A percentile compares a stretch with the other conserved stretches of the same genome.
Evolutionary conservation across 1,140 invertebrate genomes (phyloP).

Genomic region (Drosophila virilis): DNA sequence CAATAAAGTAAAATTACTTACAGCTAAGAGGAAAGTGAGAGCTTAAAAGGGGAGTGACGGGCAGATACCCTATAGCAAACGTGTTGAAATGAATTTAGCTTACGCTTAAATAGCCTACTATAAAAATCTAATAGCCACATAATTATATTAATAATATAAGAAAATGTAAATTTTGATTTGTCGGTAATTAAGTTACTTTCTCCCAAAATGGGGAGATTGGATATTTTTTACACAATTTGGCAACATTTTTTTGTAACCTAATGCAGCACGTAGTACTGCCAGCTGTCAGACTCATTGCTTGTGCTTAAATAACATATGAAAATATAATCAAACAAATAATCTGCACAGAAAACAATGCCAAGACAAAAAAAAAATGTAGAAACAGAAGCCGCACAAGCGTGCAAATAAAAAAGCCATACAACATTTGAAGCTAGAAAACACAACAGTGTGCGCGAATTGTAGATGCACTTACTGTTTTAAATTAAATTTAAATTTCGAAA

Average conservation of each 20-base stretch:
- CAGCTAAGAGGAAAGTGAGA: background rate
- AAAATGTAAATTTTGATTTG: too few relatives aligned
- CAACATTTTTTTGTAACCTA: slow-evolving; percentile 9
- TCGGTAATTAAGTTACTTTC: too few relatives aligned
- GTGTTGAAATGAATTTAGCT: too few relatives aligned
- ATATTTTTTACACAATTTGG: slow-evolving; percentile 12
- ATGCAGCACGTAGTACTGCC: background rate
- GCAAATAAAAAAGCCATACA: slow-evolving; percentile 22
- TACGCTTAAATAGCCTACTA: too few relatives aligned
- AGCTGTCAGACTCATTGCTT: slow-evolving; percentile 8
- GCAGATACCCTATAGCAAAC: background rate
- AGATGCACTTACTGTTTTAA: background rate
- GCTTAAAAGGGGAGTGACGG: background rate
- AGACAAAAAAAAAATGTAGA: slow-evolving; percentile 24
- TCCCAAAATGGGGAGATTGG: too few relatives aligned
- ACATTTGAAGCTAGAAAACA: background rate
- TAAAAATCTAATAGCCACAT: too few relatives aligned
- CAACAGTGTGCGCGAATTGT: background rate
- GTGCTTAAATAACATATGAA: slow-evolving; percentile 57
- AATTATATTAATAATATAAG: too few relatives aligned
- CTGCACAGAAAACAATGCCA: slow-evolving; percentile 13
- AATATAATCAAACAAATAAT: slow-evolving; percentile 64
- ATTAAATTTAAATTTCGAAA: background rate
- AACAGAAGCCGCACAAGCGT: slow-evolving; percentile 52
- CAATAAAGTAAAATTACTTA: background rate